These are phyloP conservation scores for Petrosia ficiformis DNA, from an alignment of 37 sponge, comb jelly and placozoan species.

Conservation along the genomic window DNA sequence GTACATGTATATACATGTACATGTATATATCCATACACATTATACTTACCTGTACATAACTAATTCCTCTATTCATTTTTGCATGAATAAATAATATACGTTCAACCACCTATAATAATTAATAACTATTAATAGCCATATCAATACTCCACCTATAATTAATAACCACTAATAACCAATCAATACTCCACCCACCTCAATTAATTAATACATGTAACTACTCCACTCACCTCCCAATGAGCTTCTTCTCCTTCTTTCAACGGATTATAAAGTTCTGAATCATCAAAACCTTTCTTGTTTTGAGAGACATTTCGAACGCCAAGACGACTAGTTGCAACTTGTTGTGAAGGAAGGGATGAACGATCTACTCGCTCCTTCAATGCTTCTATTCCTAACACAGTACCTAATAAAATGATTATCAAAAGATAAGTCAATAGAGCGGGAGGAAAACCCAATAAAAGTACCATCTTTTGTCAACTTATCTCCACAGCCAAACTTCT, in stretches of 20 bases:
- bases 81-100: slow-evolving; percentile 90
- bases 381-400: slow-evolving; percentile 21
- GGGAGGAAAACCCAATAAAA: too few species aligned
- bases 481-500: too few species aligned
- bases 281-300: background rate
- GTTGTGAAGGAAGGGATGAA: slow-evolving; percentile 42
- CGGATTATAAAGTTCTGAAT: slow-evolving; percentile 11
- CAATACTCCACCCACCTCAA: too few species aligned
- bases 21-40: background rate
- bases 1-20: too few species aligned
- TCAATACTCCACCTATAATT: too few species aligned
- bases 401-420: background rate
- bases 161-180: too few species aligned
- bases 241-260: slow-evolving; percentile 92
- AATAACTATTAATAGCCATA: background rate
- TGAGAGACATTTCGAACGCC: slow-evolving; percentile 64
- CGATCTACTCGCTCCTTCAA: slow-evolving; percentile 67
- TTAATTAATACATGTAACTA: too few species aligned
- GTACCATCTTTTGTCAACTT: too few species aligned
- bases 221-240: slow-evolving; percentile 92
- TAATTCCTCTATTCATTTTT: slow-evolving; percentile 89
- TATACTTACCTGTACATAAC: slow-evolving; percentile 78
- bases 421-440: too few species aligned
- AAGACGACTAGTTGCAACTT: slow-evolving; percentile 49
- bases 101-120: slow-evolving; percentile 75